Evolutionary conservation across 2,113 vertebrate species (phyloP), one percentile per base, ranked within the genome.

Genomic region (Ictalurus furcatus): DNA sequence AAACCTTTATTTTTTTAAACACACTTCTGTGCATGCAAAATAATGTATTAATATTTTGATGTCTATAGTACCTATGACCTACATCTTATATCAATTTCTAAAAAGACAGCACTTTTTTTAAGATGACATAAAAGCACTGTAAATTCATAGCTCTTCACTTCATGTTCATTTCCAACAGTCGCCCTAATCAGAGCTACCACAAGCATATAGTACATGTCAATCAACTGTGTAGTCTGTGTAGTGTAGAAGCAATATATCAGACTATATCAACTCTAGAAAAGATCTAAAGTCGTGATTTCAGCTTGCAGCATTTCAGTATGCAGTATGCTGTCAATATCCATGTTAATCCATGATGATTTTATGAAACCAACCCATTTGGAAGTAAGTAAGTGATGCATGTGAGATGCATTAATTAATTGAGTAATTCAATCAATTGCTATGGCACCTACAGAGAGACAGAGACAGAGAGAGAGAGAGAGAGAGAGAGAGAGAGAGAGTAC

Each of bases 371-470:
- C 40, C 37, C 25, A 34, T 87, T 90, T 76, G 30, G 48, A 67
- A 69, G n/a, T 67, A 19, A 81, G 84, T 88, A 90, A 86, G 78
- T 58, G 80, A 88, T 69, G 73, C 52, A 79, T 61, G 84, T 52
- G 48, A 88, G 88, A 91, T 82, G 88, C 71, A 87, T 90, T 91
- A 81, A 92, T 92, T 90, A 92, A 91, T 90, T 90, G 88, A 89
- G 81, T 91, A 89, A 92, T 86, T 44, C 85, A 86, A 91, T 91
- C 88, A 91, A 91, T 92, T 80, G 52, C 44, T 83, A 88, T 78
- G 73, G 87, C 80, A 89, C 65, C 85, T 48, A 44, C 13, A 76
- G 3, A 78, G 71, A 88, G 81, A 88, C 37, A 90, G 78, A 58
- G 79, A 44, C 52, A 69, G 71, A 78, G 65, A 69, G 30, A 54